Percentiles rank a stretch among this genome's conserved stretches.
phyloP scores from a whole-genome alignment of 2,888 invertebrate species.

The Hofmannophila pseudospretella region DNA sequence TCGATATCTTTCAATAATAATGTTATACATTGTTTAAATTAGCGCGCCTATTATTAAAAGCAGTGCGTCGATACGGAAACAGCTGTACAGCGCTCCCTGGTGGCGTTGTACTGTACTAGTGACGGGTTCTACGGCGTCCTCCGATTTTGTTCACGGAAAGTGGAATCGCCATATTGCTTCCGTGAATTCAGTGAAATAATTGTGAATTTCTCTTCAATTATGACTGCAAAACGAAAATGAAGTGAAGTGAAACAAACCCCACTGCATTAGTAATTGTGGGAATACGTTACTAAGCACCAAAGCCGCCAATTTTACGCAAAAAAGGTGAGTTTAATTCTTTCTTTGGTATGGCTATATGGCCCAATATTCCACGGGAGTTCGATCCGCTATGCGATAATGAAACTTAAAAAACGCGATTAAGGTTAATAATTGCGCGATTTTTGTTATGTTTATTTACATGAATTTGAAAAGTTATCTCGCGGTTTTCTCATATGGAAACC shows the following conservation, averaged over 20 bases:
- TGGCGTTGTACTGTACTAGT: slow-evolving; percentile 73
- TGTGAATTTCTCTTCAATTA: slow-evolving; percentile 70
- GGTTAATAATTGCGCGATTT: slow-evolving; percentile 79
- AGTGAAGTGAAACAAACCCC: slow-evolving; percentile 63
- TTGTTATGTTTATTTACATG: slow-evolving; percentile 79
- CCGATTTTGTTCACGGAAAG: slow-evolving; percentile 75
- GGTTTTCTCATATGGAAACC: slow-evolving; percentile 62
- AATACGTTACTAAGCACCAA: slow-evolving; percentile 49
- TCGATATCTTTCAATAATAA: too few species aligned
- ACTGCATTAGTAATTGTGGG: slow-evolving; percentile 38
- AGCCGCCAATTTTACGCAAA: slow-evolving; percentile 44
- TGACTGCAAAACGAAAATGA: slow-evolving; percentile 72
- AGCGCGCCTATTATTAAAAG: slow-evolving; percentile 24
- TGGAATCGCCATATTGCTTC: slow-evolving; percentile 78
- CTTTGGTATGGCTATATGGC: slow-evolving; percentile 78
- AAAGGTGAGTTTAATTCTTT: slow-evolving; percentile 75
- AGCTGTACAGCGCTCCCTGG: slow-evolving; percentile 46
- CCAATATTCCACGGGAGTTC: slow-evolving; percentile 79
- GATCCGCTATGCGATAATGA: slow-evolving; percentile 80
- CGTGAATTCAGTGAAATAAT: slow-evolving; percentile 72
- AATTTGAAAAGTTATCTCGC: slow-evolving; percentile 75
- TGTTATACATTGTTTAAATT: slow-evolving; percentile 15
- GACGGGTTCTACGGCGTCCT: slow-evolving; percentile 77
- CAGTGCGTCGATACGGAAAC: slow-evolving; percentile 68
- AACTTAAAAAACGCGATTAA: slow-evolving; percentile 80